Evolutionary conservation across 2,888 invertebrate species (phyloP), one percentile per base, ranked within the genome.

Genomic region (Liopterus haemorrhoidalis): DNA sequence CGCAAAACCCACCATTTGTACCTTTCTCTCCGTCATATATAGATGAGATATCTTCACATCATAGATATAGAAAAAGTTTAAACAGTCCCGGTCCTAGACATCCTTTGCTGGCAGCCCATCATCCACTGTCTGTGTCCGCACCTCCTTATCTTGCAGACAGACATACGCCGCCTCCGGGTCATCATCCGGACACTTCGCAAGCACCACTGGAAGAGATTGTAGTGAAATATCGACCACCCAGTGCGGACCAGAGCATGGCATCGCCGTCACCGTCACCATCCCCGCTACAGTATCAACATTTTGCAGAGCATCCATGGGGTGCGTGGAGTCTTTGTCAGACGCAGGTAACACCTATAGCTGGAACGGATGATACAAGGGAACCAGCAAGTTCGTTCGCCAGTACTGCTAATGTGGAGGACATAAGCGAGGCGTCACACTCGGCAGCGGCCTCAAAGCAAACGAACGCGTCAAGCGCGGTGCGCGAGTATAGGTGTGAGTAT

Each of bases 401-500:
- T 4, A 36, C 36, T n/a, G 33, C 45, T 11, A 50, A 48, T 12
- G 36, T 38, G 18, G 51, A 48, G 20, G 56, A 54, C 36, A 44
- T 39, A 8, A 50, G 51, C 27, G 53, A 52, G 36, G 45, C 39
- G 8, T 45, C 45, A 18, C 45, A 45, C 15, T 39, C 39, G 11
- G 24, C 24, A 2, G 32, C 15, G 5, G 19, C 28, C 2, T 21
- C 25, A 14, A n/a, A 21, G 5, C 8, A 22, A 8, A 21, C 39
- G 20, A 27, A n/a, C 8, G 39, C 33, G 9, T 28, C 32, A 18
- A 14, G 30, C n/a, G 82, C 85, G 37, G 85, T 87, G 31, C 76
- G 89, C 45, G 89, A 89, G 65, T 90, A 90, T 65, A 81, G 88
- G 48, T 90, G 89, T 64, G 86, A 85, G 63, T 89, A 89, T 66